These are phyloP conservation scores for Anser cygnoides DNA, from an alignment of 2,113 vertebrate species.

Conservation along the genomic window DNA sequence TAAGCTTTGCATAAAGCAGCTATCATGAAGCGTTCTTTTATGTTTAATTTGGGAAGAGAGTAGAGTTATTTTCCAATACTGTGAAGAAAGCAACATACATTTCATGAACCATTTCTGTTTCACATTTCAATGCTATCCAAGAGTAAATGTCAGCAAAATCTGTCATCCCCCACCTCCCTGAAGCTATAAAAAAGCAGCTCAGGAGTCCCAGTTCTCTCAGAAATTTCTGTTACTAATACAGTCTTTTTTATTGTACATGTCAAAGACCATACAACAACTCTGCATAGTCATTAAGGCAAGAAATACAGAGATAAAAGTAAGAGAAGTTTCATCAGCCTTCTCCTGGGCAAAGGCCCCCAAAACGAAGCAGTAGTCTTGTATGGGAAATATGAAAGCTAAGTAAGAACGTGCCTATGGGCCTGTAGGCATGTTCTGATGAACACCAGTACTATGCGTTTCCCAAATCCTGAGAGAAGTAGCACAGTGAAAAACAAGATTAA, in stretches of 20 bases:
- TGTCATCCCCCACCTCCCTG: neutral
- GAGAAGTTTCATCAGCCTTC: neutral
- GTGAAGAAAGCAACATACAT: neutral
- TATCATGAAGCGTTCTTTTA: neutral
- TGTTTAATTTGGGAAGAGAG: neutral
- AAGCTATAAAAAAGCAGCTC: neutral
- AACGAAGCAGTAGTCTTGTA: neutral
- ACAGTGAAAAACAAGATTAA: neutral
- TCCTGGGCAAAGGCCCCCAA: neutral
- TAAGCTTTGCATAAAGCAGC: neutral
- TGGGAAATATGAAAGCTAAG: neutral
- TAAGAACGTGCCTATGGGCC: neutral
- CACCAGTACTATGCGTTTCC: neutral
- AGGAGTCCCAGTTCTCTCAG: neutral
- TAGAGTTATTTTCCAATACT: neutral
- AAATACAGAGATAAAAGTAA: neutral
- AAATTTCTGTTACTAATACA: neutral
- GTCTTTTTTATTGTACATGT: fast-evolving
- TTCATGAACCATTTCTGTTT: neutral
- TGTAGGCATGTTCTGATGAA: neutral
- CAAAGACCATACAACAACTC: neutral
- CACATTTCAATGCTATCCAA: neutral
- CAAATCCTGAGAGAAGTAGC: neutral
- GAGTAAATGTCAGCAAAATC: neutral
- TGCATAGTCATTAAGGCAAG: neutral